Evolutionary conservation across 2,888 invertebrate species (phyloP), one percentile per base, ranked within the genome.

Genomic region (Tipula helvola): DNA sequence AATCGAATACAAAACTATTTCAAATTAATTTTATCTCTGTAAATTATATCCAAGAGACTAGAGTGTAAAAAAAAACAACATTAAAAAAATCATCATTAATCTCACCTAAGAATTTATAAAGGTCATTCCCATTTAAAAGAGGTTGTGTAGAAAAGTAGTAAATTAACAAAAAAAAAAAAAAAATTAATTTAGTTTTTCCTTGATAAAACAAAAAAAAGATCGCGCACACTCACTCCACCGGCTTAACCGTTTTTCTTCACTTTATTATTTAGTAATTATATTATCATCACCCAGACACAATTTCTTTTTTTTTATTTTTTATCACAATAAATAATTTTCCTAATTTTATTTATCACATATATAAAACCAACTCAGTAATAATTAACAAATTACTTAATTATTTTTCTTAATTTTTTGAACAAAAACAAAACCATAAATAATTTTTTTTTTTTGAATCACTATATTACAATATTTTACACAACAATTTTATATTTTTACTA

Each of bases 81-180:
- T 5, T 5, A 71, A 71, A 71, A 28, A 71, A 28, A 71, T 71
- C 71, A 71, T 71, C 71, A 71, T 71, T 71, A 71, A 71, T 71
- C 71, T 71, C 71, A 71, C 71, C 71, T 71, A 71, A 71, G 71
- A 71, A 71, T 71, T 18, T 71, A 71, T 71, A 71, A 71, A 71
- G 71, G 71, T 71, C 71, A 71, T 71, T 71, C 71, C 71, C 71
- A 71, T 71, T 71, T 71, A 71, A 71, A 71, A 71, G 71, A 71
- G 10, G 71, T 71, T 71, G 71, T 71, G 28, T 28, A 28, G 28
- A 28, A 28, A 71, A 28, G 18, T 71, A 71, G 28, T 28, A 28
- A 57, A 44, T 44, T 44, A 44, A 44, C 44, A 44, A 44, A 44
- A 44, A 44, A 44, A 44, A 44, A 44, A 44, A 44, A 44, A 41